These are phyloP conservation scores for Hypercompe scribonia DNA, from an alignment of 2,888 invertebrate species.

Conservation along the genomic window DNA sequence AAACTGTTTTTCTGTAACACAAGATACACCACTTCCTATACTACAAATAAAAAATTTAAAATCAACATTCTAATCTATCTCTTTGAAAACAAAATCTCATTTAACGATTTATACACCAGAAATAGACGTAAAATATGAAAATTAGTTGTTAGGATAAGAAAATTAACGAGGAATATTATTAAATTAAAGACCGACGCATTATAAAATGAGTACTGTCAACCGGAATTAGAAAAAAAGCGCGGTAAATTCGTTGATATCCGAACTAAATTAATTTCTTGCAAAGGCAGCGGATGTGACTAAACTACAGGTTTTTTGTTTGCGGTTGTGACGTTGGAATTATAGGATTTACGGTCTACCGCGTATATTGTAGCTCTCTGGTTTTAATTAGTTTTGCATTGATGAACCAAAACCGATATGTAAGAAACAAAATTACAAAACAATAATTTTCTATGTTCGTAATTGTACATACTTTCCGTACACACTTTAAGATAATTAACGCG, in stretches of 20 bases:
- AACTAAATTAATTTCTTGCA: conserved; percentile 25
- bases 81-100: background rate
- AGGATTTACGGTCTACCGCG: conserved; percentile 64
- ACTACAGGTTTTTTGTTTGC: conserved; percentile 36
- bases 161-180: background rate
- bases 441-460: background rate
- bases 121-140: background rate
- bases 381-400: conserved; percentile 16
- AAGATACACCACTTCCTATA: background rate
- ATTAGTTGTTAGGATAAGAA: background rate
- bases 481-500: background rate
- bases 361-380: conserved; percentile 26
- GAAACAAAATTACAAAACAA: background rate
- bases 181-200: background rate
- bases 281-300: conserved; percentile 48
- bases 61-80: background rate
- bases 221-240: conserved; percentile 27
- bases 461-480: background rate
- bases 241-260: conserved; percentile 29
- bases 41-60: background rate
- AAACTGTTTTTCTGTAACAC: background rate
- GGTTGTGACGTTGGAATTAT: conserved; percentile 46
- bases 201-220: background rate
- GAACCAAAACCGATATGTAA: background rate
- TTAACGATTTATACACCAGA: background rate